Conservation (phyloP, 2,113 vertebrate genomes). For the Callaeas wilsoni region DNA sequence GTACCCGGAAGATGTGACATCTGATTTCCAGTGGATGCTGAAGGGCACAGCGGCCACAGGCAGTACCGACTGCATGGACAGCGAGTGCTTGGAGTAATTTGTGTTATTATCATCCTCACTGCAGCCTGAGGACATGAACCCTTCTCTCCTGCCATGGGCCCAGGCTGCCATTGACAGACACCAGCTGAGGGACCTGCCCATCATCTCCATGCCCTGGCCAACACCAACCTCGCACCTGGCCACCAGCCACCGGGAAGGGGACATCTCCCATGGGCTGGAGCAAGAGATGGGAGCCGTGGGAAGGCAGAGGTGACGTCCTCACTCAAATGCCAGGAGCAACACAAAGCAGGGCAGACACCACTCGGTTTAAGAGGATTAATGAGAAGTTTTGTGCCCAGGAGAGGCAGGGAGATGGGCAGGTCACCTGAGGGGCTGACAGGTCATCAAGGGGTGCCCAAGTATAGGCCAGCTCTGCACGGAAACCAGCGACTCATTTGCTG, state of each 20-base stretch:
- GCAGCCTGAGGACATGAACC: not conserved
- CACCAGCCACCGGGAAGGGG: fast-evolving
- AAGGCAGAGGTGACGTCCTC: fast-evolving
- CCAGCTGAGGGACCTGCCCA: fast-evolving
- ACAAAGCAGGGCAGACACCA: not conserved
- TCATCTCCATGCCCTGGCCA: not conserved
- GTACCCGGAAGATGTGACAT: not conserved
- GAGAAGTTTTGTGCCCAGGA: not conserved
- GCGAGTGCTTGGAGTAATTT: not conserved
- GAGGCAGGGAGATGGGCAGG: not conserved
- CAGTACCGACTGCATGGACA: fast-evolving
- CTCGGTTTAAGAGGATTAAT: not conserved
- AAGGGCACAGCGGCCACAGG: not conserved
- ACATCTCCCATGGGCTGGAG: not conserved
- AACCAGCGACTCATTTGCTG: not conserved
- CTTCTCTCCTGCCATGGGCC: not conserved
- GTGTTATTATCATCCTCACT: not conserved
- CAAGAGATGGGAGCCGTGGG: fast-evolving
- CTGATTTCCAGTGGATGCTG: not conserved
- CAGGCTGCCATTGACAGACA: not conserved
- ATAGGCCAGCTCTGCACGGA: not conserved
- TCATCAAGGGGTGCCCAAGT: fast-evolving
- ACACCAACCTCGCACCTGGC: fast-evolving
- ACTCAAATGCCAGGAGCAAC: not conserved
- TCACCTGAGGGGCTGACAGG: not conserved